Conservation (phyloP, 2,113 vertebrate species). For the Sylvilagus bachmani region DNA sequence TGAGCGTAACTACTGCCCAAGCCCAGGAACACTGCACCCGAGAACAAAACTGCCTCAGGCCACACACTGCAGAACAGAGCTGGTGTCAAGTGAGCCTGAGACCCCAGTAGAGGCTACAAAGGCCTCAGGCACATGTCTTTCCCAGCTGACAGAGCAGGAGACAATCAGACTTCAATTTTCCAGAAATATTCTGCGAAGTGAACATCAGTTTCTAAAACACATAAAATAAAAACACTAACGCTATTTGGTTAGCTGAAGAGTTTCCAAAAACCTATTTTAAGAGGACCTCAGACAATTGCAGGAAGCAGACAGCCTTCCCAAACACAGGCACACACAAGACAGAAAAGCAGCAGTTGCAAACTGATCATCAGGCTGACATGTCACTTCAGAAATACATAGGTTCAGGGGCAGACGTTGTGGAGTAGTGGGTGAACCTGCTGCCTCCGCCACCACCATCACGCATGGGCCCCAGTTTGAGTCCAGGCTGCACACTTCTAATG, state of each 20-base stretch:
- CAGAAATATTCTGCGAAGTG: not conserved
- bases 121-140: not conserved
- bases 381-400: not conserved
- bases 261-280: not conserved
- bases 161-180: not conserved
- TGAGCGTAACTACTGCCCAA: not conserved
- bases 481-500: too few relatives aligned
- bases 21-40: not conserved
- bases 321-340: not conserved
- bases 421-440: too few relatives aligned
- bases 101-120: not conserved
- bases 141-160: not conserved
- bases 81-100: not conserved
- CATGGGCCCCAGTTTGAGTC: too few relatives aligned
- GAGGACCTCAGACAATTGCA: not conserved
- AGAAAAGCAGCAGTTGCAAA: not conserved
- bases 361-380: accelerated
- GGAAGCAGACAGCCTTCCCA: not conserved
- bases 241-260: not conserved
- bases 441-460: too few relatives aligned
- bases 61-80: not conserved
- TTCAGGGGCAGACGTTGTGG: too few relatives aligned
- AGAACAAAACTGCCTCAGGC: not conserved
- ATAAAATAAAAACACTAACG: not conserved
- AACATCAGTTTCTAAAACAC: constrained; percentile 39